Evolutionary conservation across 1,140 invertebrate genomes (phyloP).

Genomic region (Drosophila jambulina): DNA sequence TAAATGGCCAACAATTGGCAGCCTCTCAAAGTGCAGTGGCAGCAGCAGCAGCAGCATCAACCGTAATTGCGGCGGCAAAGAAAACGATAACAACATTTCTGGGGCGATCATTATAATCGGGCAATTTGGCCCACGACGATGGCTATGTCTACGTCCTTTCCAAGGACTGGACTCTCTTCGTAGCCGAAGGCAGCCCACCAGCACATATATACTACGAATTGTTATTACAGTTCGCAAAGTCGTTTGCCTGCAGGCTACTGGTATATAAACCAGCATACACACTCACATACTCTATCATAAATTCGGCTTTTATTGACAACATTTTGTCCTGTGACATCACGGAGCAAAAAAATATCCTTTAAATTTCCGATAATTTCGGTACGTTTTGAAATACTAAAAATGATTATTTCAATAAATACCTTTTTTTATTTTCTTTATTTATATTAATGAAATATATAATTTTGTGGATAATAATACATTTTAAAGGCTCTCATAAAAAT

Average conservation of each 20-base stretch:
- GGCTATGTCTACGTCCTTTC: slow-evolving; percentile 8
- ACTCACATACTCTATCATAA: slow-evolving; percentile 45
- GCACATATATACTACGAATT: slow-evolving; percentile 22
- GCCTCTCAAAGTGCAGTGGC: slow-evolving; percentile 37
- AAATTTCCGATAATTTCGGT: background rate
- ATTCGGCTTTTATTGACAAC: slow-evolving; percentile 66
- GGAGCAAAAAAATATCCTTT: slow-evolving; percentile 1
- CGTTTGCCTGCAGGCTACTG: slow-evolving; percentile 18
- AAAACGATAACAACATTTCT: slow-evolving; percentile 47
- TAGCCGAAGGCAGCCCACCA: slow-evolving; percentile 10
- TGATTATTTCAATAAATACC: no score
- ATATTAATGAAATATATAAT: background rate
- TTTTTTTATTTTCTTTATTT: no score
- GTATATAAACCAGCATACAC: background rate
- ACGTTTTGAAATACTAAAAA: background rate
- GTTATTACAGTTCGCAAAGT: slow-evolving; percentile 62
- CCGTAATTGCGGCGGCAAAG: slow-evolving; percentile 43
- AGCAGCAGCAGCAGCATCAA: slow-evolving; percentile 7
- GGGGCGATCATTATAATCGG: slow-evolving; percentile 70
- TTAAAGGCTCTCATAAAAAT: no score
- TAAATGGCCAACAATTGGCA: slow-evolving; percentile 54
- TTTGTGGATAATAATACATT: no score
- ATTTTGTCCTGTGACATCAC: slow-evolving; percentile 26
- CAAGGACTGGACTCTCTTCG: slow-evolving; percentile 23
- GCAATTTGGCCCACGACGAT: slow-evolving; percentile 50